Conservation (phyloP, 1,140 invertebrate genomes). For the Anoplophora glabripennis region DNA sequence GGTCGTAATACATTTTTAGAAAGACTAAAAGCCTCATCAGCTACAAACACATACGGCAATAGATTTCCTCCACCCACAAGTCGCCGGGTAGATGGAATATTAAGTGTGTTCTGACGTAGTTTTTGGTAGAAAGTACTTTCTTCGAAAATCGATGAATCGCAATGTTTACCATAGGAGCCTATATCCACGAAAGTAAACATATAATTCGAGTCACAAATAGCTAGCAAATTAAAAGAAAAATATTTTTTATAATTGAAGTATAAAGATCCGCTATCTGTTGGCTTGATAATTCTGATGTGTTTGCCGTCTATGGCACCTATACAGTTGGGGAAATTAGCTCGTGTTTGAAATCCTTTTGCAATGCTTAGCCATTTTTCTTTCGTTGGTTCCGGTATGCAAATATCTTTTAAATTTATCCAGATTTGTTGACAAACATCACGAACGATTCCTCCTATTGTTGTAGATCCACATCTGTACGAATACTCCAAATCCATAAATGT, state of each 20-base stretch:
- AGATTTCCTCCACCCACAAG: background rate
- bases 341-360: too few species aligned
- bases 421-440: background rate
- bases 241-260: too few species aligned
- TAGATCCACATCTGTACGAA: constrained; percentile 2
- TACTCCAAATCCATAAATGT: constrained; percentile 2
- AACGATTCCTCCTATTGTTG: constrained; percentile 1
- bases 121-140: background rate
- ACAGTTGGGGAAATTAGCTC: too few species aligned
- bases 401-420: constrained; percentile 8
- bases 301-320: too few species aligned
- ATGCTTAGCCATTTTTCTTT: too few species aligned
- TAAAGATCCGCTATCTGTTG: too few species aligned
- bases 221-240: too few species aligned
- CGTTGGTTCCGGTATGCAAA: too few species aligned
- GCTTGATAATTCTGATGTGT: too few species aligned
- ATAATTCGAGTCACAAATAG: background rate
- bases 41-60: background rate
- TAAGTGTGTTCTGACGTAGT: background rate
- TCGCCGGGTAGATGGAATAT: background rate
- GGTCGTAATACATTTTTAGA: background rate
- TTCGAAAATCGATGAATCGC: background rate
- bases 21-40: background rate
- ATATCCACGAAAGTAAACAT: constrained; percentile 9
- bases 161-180: background rate